Evolutionary conservation across 1,140 invertebrate species (phyloP), one percentile per base, ranked within the genome.

Genomic region (Orussus abietinus): DNA sequence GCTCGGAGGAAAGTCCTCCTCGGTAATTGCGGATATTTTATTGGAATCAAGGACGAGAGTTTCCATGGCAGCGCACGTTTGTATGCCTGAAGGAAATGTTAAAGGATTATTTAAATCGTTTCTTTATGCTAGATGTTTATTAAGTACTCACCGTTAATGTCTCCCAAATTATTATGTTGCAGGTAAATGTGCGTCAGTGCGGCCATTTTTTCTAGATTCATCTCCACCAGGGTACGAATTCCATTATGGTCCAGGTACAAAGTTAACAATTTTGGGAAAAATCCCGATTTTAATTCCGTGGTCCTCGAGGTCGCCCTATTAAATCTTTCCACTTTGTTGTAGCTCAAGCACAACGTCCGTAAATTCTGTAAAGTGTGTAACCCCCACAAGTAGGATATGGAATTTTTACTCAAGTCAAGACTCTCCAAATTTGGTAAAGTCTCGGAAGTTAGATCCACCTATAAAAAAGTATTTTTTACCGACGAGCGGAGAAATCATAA

Each of bases 381-480:
- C 21, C 47, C 49, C 22, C 42, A 42, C 17, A 57, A 35, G 36
- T 28, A 44, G 12, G 42, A 37, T 37, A 59, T 53, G 17, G 40
- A 46, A 40, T 59, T 59, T 22, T 49, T 49, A 17, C 52, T 52
- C n/a, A 59, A 28, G 32, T 57, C 52, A 9, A 59, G 33, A 41
- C 52, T 57, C 19, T 59, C 50, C 35, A 59, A 44, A n/a, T 40
- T 21, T 6, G 49, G 52, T 21, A 57, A 30, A 28, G 42, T 7
- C 17, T 49, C 38, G 5, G 33, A 36, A 6, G 42, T 32, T 7
- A 57, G 26, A 38, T 52, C 32, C 10, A 48, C 46, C 54, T 57
- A 26, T 6, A 17, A 42, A 41, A 19, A 9, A 34, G 17, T 5
- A 21, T 12, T 9, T 38, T 21, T n/a, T n/a, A n/a, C n/a, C n/a